A percentile compares a stretch with the other conserved stretches of the same genome.
Conservation (phyloP, 2,797 vertebrate genomes). For the Anisognathus igniventris region DNA sequence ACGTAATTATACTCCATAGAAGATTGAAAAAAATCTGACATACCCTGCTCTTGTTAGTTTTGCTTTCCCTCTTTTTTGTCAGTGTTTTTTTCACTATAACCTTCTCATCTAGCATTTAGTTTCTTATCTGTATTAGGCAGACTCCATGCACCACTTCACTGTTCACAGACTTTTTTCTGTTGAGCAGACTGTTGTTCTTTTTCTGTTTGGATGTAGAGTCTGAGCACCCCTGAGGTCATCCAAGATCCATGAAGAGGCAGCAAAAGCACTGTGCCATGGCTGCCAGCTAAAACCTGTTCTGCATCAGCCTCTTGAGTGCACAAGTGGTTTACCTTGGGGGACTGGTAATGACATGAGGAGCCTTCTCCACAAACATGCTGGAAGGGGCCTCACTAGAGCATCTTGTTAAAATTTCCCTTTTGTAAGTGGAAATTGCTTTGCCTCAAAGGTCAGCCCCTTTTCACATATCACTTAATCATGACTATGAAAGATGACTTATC, state of each 20-base stretch:
- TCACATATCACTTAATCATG: not conserved
- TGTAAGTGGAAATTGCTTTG: not conserved
- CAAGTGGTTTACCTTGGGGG: not conserved
- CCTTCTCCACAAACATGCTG: not conserved
- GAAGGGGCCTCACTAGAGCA: not conserved
- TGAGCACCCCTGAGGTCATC: not conserved
- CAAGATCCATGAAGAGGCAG: not conserved
- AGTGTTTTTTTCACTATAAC: not conserved
- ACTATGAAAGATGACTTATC: not conserved
- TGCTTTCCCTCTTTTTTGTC: not conserved
- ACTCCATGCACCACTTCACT: not conserved
- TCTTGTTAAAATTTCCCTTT: constrained; percentile 5
- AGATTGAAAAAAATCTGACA: not conserved
- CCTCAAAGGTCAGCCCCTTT: not conserved
- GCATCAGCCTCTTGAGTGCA: not conserved
- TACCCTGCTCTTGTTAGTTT: not conserved
- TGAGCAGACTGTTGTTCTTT: not conserved
- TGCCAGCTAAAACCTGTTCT: not conserved
- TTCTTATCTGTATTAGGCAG: not conserved
- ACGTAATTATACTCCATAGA: not conserved
- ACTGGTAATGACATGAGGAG: not conserved
- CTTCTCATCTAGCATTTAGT: not conserved
- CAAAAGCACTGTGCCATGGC: not conserved
- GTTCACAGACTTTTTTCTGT: not conserved
- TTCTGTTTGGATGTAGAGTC: not conserved